Evolutionary conservation across 1,140 invertebrate genomes (phyloP).

Genomic region (Himalopsyche phryganea): DNA sequence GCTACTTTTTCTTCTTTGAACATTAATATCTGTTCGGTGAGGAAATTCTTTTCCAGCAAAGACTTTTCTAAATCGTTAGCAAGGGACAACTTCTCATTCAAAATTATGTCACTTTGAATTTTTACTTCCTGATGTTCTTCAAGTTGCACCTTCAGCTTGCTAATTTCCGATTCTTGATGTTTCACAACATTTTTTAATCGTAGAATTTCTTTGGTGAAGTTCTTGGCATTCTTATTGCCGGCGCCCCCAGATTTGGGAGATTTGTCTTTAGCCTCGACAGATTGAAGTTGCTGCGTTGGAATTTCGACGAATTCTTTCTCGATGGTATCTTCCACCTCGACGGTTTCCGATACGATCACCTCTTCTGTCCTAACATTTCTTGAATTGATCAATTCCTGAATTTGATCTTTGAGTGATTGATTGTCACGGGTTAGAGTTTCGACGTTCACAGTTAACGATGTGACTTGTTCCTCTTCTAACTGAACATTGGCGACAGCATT

Average conservation of each 20-base stretch:
- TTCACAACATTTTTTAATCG: conserved; percentile 52
- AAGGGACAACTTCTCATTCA: conserved; percentile 11
- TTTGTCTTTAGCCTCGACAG: conserved; percentile 38
- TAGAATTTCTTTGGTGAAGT: conserved; percentile 51
- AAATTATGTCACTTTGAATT: conserved; percentile 12
- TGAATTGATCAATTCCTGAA: conserved; percentile 19
- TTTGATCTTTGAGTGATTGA: conserved; percentile 19
- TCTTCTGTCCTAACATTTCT: conserved; percentile 20
- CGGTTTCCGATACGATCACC: conserved; percentile 15
- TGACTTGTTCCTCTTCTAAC: conserved; percentile 27
- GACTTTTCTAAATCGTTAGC: conserved; percentile 14
- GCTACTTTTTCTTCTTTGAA: conserved; percentile 15
- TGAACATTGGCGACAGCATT: conserved; percentile 14
- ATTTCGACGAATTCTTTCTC: conserved; percentile 46
- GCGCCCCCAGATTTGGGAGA: background rate
- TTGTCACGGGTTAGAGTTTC: conserved; percentile 45
- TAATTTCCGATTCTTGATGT: conserved; percentile 52
- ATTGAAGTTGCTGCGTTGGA: conserved; percentile 32
- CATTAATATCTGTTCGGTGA: conserved; percentile 4
- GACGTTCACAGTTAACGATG: conserved; percentile 43
- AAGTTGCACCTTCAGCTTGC: conserved; percentile 36
- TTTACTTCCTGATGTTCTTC: conserved; percentile 34
- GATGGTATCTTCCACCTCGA: conserved; percentile 21
- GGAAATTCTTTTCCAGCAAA: conserved; percentile 9
- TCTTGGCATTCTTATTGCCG: conserved; percentile 46